Evolutionary conservation across 1,140 invertebrate species (phyloP).

Genomic region (Macrotrachela quadricornifera): DNA sequence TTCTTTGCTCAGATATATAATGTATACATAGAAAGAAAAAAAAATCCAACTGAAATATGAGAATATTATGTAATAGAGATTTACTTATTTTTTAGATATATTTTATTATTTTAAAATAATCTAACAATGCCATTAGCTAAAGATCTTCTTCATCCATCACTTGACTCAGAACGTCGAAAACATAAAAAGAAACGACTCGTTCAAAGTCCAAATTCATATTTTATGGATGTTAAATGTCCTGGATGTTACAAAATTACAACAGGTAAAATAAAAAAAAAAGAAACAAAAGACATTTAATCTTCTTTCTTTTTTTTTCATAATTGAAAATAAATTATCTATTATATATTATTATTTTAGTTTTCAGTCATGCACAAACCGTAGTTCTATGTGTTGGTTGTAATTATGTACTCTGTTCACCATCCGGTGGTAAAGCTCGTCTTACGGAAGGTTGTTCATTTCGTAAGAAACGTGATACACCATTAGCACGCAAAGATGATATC

Average conservation of each 20-base stretch:
- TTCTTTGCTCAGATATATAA: no score
- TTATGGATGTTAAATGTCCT: slow-evolving; percentile 99
- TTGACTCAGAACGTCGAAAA: slow-evolving; percentile 70
- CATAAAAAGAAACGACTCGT: slow-evolving; percentile 91
- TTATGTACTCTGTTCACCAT: slow-evolving; percentile 90
- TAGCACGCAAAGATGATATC: no score
- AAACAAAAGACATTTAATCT: no score
- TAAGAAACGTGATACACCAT: no score
- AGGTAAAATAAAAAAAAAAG: no score
- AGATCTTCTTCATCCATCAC: slow-evolving; percentile 85
- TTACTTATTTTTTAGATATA: not conserved
- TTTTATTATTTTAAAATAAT: no score
- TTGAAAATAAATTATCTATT: no score
- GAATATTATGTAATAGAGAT: not conserved
- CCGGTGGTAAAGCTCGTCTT: slow-evolving; percentile 84
- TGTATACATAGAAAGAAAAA: no score
- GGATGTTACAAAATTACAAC: slow-evolving; percentile 29
- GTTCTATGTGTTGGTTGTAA: slow-evolving; percentile 93
- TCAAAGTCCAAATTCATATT: slow-evolving; percentile 95
- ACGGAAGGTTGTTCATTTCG: slow-evolving; percentile 55
- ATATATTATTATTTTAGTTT: no score
- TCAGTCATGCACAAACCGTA: slow-evolving; percentile 92
- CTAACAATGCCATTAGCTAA: slow-evolving; percentile 44
- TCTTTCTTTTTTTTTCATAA: no score
- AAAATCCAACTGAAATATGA: no score